phyloP scores from a whole-genome alignment of 2,888 invertebrate genomes.

The Erynnis tages region DNA sequence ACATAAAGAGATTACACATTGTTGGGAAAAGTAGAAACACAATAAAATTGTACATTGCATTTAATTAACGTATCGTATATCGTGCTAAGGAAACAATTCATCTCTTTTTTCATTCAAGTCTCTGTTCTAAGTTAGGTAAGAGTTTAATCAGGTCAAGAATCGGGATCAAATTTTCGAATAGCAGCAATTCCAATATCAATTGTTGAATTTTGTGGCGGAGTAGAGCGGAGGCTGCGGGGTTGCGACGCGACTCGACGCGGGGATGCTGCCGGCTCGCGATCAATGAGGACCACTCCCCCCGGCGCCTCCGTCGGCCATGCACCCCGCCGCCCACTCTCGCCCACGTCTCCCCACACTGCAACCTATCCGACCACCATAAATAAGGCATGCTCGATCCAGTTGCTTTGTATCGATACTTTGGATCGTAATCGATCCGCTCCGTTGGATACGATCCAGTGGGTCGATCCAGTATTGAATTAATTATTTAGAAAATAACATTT shows the following conservation, averaged over 20 bases:
- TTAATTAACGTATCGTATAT: not conserved
- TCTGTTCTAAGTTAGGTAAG: constrained; percentile 20
- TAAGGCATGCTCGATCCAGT: too few relatives aligned
- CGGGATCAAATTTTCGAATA: constrained; percentile 46
- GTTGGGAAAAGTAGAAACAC: too few relatives aligned
- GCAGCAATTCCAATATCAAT: constrained; percentile 52
- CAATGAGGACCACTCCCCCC: constrained; percentile 61
- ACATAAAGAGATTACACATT: too few relatives aligned
- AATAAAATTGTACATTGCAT: too few relatives aligned
- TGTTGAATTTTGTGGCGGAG: constrained; percentile 55
- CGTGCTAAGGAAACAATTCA: constrained; percentile 13
- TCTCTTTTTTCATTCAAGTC: constrained; percentile 29
- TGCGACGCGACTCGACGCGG: constrained; percentile 48
- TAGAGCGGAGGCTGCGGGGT: constrained; percentile 55
- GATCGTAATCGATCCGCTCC: too few relatives aligned
- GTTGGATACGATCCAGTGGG: too few relatives aligned
- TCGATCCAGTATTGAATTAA: too few relatives aligned
- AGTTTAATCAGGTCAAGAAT: constrained; percentile 40
- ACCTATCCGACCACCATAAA: constrained; percentile 51
- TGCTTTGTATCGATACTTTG: too few relatives aligned
- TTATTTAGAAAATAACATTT: too few relatives aligned
- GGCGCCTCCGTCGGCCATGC: constrained; percentile 38
- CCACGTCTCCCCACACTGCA: constrained; percentile 39
- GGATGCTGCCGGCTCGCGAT: constrained; percentile 70
- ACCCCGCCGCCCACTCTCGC: constrained; percentile 38